These are phyloP conservation scores for Entomobrya proxima DNA, from an alignment of 2,888 invertebrate species.

Conservation along the genomic window DNA sequence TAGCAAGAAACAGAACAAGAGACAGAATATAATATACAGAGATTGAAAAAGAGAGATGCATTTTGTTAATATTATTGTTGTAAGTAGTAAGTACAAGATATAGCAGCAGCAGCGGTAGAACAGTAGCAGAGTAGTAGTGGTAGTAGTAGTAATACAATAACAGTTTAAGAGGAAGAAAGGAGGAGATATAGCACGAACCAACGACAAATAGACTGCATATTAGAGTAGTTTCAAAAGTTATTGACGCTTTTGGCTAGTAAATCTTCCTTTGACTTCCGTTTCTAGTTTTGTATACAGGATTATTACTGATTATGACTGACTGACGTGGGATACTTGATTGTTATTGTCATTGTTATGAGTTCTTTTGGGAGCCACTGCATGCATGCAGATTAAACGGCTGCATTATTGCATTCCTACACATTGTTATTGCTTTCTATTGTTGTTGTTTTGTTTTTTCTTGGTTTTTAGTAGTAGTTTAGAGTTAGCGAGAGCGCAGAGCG, in stretches of 20 bases:
- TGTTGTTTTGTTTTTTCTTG: neutral
- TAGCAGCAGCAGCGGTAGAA: neutral
- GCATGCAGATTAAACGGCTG: constrained; percentile 25
- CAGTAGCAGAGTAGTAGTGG: constrained; percentile 36
- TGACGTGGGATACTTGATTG: neutral
- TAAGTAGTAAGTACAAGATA: constrained; percentile 35
- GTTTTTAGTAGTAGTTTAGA: neutral
- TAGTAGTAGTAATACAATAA: neutral
- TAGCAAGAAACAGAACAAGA: constrained; percentile 5
- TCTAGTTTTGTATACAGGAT: neutral
- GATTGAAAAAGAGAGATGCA: neutral
- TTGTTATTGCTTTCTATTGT: neutral
- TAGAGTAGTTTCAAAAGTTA: constrained; percentile 7
- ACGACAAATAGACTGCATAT: neutral
- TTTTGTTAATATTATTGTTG: constrained; percentile 33
- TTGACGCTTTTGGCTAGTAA: neutral
- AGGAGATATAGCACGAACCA: constrained; percentile 5
- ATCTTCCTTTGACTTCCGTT: neutral
- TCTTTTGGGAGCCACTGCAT: constrained; percentile 56
- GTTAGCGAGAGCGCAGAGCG: neutral
- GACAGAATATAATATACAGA: constrained; percentile 4
- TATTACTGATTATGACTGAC: neutral
- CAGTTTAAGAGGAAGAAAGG: constrained; percentile 3
- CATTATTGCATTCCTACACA: constrained; percentile 17
- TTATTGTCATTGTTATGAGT: neutral